Conservation (phyloP, 2,113 vertebrate genomes). For the Loxodonta africana region DNA sequence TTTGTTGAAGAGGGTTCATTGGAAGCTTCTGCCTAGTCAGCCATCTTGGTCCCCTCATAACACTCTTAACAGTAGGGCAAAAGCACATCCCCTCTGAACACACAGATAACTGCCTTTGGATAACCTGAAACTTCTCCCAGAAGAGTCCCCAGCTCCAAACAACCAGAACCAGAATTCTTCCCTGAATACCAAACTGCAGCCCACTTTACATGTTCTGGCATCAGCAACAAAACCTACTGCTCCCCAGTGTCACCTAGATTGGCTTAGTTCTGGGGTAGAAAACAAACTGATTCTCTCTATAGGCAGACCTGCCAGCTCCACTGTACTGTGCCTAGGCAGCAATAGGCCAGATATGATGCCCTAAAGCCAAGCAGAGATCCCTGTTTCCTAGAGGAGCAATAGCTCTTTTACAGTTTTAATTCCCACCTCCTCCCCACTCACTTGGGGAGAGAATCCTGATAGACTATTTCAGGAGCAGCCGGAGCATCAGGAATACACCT, state of each 20-base stretch:
- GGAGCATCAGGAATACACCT: constrained; percentile 93
- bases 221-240: constrained; percentile 85
- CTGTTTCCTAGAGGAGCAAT: constrained; percentile 89
- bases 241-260: constrained; percentile 86
- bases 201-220: constrained; percentile 88
- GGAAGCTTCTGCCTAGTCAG: too few species aligned
- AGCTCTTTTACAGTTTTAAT: constrained; percentile 86
- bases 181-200: constrained; percentile 92
- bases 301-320: constrained; percentile 90
- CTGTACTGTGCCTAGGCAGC: constrained; percentile 86
- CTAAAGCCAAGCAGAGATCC: constrained; percentile 86
- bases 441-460: constrained; percentile 94
- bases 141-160: constrained; percentile 84
- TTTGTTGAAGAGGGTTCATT: too few species aligned
- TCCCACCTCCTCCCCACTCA: constrained; percentile 80
- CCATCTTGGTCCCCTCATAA: constrained; percentile 87
- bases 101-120: constrained; percentile 90
- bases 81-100: constrained; percentile 92
- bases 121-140: constrained; percentile 89
- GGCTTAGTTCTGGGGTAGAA: constrained; percentile 92
- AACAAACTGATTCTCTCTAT: constrained; percentile 89
- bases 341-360: constrained; percentile 89
- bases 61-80: constrained; percentile 94
- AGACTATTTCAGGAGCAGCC: constrained; percentile 95
- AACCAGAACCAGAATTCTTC: constrained; percentile 92